phyloP scores from a whole-genome alignment of 1,140 invertebrate genomes.

The Cherax destructor region DNA sequence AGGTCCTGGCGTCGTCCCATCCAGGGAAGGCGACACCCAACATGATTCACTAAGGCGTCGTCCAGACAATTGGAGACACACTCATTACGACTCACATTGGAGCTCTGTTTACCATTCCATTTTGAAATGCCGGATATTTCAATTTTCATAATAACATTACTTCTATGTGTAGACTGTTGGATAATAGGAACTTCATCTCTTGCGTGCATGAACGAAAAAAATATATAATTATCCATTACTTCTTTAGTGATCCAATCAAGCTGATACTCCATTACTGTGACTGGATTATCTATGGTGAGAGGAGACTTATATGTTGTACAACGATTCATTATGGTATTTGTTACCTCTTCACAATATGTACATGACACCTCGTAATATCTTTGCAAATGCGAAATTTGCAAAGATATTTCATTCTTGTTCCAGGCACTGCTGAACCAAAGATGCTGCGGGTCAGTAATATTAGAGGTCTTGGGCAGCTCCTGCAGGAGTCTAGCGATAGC shows the following conservation, averaged over 20 bases:
- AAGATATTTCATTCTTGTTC: background rate
- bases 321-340: background rate
- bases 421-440: conserved; percentile 22
- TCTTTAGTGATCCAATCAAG: background rate
- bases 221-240: too few species aligned
- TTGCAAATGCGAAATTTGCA: background rate
- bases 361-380: too few species aligned
- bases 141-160: background rate
- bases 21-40: conserved; percentile 28
- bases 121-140: background rate
- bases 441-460: background rate
- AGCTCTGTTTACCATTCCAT: background rate
- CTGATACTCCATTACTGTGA: background rate
- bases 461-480: background rate
- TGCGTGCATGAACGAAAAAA: background rate
- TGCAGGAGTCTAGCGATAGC: conserved; percentile 14
- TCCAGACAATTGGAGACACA: conserved; percentile 35
- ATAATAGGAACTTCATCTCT: background rate
- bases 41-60: background rate
- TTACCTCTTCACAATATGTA: too few species aligned
- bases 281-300: background rate
- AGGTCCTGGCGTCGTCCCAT: background rate
- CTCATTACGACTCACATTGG: background rate
- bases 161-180: background rate
- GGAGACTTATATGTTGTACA: background rate